Percentiles rank a stretch among this genome's conserved stretches.
Evolutionary conservation across 2,113 vertebrate genomes (phyloP).

Genomic region (Poecile atricapillus): DNA sequence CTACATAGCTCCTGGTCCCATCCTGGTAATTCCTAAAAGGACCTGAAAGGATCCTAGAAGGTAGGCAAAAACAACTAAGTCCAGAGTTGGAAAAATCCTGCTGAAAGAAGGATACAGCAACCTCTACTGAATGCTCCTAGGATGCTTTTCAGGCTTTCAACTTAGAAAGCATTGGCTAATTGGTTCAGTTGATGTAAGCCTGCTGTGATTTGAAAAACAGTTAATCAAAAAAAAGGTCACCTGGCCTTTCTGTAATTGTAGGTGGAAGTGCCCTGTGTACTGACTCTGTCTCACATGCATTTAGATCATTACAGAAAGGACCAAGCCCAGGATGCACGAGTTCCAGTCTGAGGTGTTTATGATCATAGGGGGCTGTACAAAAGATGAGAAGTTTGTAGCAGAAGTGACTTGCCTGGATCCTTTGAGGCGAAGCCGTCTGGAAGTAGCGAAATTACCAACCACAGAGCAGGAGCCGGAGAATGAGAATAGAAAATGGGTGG

Average conservation of each 20-base stretch:
- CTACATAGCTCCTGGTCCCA: background rate
- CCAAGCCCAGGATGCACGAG: conserved; percentile 90
- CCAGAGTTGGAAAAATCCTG: background rate
- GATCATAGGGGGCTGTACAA: conserved; percentile 96
- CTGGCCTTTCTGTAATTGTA: background rate
- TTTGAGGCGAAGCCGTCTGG: conserved; percentile 91
- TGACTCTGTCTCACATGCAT: conserved; percentile 24
- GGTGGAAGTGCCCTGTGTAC: background rate
- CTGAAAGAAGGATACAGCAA: background rate
- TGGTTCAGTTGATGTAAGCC: background rate
- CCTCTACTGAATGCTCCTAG: background rate
- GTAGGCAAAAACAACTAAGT: background rate
- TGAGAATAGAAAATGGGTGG: conserved; percentile 95
- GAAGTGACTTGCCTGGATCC: conserved; percentile 97
- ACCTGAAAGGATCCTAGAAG: background rate
- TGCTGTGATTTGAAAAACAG: background rate
- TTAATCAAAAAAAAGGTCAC: background rate
- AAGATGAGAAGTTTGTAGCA: conserved; percentile 92
- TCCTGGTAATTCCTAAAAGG: background rate
- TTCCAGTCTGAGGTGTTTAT: conserved; percentile 96
- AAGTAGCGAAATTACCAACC: conserved; percentile 90
- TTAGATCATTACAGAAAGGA: conserved; percentile 93
- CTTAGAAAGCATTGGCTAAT: background rate
- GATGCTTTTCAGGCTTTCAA: background rate
- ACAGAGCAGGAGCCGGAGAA: conserved; percentile 86